Evolutionary conservation across 2,113 vertebrate genomes (phyloP), one percentile per base, ranked within the genome.

Genomic region (Sphyrna mokarran): DNA sequence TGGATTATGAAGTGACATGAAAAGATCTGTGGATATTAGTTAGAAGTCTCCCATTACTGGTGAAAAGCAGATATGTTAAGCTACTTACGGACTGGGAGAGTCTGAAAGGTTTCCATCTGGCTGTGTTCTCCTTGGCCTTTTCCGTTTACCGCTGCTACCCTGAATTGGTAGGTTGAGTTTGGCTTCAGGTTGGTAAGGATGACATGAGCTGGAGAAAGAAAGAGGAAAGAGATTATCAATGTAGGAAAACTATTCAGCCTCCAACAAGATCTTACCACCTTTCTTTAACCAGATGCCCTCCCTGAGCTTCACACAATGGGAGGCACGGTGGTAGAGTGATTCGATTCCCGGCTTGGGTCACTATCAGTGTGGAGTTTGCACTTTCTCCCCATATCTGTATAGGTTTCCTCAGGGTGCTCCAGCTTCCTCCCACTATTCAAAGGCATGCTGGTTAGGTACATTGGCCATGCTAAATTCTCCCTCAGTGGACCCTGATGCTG

Each of bases 51-150:
- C 58, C 33, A 91, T 91, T 66, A 37, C 61, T 37, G 89, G 58
- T 54, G 6, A 16, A n/a, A 20, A 6, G 1, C 89, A 91, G 89
- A 37, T 6, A 20, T 1, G 5, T 66, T 63, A 18, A 66, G 70
- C 43, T 96, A 98, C 99, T 99, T 96, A 99, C 99, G 98, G 96
- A 99, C 99, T 96, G 99, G 98, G 96, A 99, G 96, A 1, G 99
- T 99, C 97, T 99, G 99, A 97, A 99, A 99, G 96, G 97, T 98
- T 97, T 99, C 98, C 0, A 96, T 98, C 98, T 98, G 98, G 97
- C 99, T 99, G 96, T 99, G 99, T 95, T 99, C 99, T 37, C 99
- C 99, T 98, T 98, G 98, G 1, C 99, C 99, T 98, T 99, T 99
- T 94, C 99, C 99, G 96, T 99, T 99, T 96, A 99, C 98, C 26